Evolutionary conservation across 1,140 invertebrate species (phyloP).

Genomic region (Drosophila baimaii): DNA sequence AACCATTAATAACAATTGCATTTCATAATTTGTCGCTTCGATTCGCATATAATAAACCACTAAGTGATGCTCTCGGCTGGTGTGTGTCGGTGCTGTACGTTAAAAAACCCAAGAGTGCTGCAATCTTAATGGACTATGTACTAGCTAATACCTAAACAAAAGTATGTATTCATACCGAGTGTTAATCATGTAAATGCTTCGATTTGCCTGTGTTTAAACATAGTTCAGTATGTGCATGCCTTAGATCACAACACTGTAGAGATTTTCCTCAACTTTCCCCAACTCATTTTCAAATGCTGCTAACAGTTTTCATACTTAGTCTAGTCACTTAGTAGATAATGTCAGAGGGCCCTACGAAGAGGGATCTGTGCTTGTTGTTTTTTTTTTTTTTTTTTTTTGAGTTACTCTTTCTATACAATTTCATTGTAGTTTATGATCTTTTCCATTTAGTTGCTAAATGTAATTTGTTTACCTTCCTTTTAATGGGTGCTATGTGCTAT

Average conservation of each 20-base stretch:
- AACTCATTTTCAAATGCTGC: slow-evolving; percentile 47
- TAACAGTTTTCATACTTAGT: slow-evolving; percentile 55
- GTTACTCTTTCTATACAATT: slow-evolving; percentile 68
- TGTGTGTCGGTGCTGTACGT: slow-evolving; percentile 53
- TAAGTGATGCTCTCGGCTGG: slow-evolving; percentile 60
- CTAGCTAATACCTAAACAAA: slow-evolving; percentile 39
- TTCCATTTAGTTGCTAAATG: slow-evolving; percentile 59
- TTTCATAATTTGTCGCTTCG: slow-evolving; percentile 15
- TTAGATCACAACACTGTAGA: slow-evolving; percentile 82
- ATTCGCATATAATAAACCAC: slow-evolving; percentile 58
- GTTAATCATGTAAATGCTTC: slow-evolving; percentile 56
- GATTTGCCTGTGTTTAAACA: slow-evolving; percentile 58
- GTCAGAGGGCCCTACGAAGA: slow-evolving; percentile 18
- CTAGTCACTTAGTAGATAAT: slow-evolving; percentile 54
- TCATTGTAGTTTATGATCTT: slow-evolving; percentile 71
- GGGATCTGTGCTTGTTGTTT: slow-evolving; percentile 12
- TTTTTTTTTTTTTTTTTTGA: background rate
- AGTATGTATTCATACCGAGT: slow-evolving; percentile 25
- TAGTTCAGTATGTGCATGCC: slow-evolving; percentile 77
- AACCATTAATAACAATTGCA: slow-evolving; percentile 70
- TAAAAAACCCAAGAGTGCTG: slow-evolving; percentile 59
- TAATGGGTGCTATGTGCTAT: slow-evolving; percentile 65
- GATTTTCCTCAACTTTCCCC: slow-evolving; percentile 56
- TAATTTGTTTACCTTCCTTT: slow-evolving; percentile 48
- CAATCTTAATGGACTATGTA: slow-evolving; percentile 25